Base-by-base conservation (phyloP, 2,888 invertebrate species). In the Cotesia congregata region DNA sequence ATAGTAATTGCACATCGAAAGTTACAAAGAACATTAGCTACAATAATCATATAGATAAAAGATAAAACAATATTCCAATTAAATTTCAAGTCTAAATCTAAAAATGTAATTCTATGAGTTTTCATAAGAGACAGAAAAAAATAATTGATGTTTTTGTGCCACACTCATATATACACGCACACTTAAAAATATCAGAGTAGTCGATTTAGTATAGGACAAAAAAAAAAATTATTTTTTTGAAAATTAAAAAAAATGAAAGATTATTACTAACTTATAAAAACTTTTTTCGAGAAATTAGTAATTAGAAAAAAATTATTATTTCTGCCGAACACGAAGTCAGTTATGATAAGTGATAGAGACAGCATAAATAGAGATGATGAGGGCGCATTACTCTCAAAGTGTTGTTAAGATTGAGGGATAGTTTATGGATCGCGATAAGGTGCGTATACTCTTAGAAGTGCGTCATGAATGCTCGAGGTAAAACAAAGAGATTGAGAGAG, bases 371-470 rank as follows among this genome's bases (percentile, higher is more conserved):
- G 12, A 50, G 9, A 9, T n/a, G 17, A 17, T 50, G 50, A 4
- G 12, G 7, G 50, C 4, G 7, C 12, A 9, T 12, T 12, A 50
- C 12, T 50, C 4, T 50, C 50, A 50, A 41, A 67, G 69, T 17
- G 69, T 40, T 62, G 62, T 59, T 62, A 78, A 77, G 72, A 72
- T 80, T 72, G 71, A 67, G 69, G 67, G 64, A 65, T 69, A 67
- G 70, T 77, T 74, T 73, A 76, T 68, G 71, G 64, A 61, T 72
- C 20, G 76, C 76, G 82, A 82, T 81, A 80, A 80, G 77, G 67
- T 79, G 75, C 78, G 76, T 73, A 62, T 6, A 38, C n/a, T 39
- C 6, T 62, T 20, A n/a, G 15, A 38, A 61, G 61, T 38, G 50
- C 50, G 69, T 69, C 74, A 75, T 67, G 50, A 20, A 69, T 61